Percentiles rank a stretch among this genome's conserved stretches.
These are phyloP conservation scores for Charina bottae DNA, from an alignment of 2,113 vertebrate genomes.

Conservation along the genomic window DNA sequence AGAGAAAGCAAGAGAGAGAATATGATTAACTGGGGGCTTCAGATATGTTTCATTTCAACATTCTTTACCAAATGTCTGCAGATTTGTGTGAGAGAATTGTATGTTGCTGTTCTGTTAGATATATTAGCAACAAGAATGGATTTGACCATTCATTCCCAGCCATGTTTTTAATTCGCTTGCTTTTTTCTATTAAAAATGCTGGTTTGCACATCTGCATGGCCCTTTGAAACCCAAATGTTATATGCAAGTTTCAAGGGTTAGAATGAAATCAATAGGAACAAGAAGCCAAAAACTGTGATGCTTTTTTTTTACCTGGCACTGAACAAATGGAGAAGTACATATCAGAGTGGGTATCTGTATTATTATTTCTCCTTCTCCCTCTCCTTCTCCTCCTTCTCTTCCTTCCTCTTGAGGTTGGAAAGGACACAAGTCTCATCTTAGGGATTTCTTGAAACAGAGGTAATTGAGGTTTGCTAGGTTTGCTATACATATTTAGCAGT, in stretches of 20 bases:
- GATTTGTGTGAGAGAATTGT: slow-evolving; percentile 25
- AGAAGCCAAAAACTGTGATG: slow-evolving; percentile 18
- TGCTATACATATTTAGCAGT: neutral
- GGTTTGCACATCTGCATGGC: neutral
- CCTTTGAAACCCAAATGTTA: slow-evolving; percentile 14
- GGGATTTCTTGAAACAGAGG: neutral
- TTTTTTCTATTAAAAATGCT: neutral
- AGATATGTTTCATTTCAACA: slow-evolving; percentile 40
- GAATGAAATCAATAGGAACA: slow-evolving; percentile 23
- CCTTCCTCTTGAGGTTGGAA: neutral
- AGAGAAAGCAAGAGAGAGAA: slow-evolving; percentile 5
- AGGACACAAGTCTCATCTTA: neutral
- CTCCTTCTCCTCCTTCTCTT: neutral
- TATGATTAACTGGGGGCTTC: slow-evolving; percentile 17
- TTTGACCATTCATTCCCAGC: slow-evolving; percentile 31
- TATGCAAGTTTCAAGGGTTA: slow-evolving; percentile 20
- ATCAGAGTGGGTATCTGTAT: neutral
- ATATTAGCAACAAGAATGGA: slow-evolving; percentile 17
- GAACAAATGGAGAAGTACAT: slow-evolving; percentile 9
- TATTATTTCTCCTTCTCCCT: neutral
- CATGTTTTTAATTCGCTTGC: slow-evolving; percentile 46
- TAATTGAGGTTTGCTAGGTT: neutral
- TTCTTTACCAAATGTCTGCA: slow-evolving; percentile 33
- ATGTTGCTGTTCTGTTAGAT: slow-evolving; percentile 19
- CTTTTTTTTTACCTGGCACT: slow-evolving; percentile 24